These are phyloP conservation scores for Zygogramma bicolorata DNA, from an alignment of 2,888 invertebrate species.

Conservation along the genomic window DNA sequence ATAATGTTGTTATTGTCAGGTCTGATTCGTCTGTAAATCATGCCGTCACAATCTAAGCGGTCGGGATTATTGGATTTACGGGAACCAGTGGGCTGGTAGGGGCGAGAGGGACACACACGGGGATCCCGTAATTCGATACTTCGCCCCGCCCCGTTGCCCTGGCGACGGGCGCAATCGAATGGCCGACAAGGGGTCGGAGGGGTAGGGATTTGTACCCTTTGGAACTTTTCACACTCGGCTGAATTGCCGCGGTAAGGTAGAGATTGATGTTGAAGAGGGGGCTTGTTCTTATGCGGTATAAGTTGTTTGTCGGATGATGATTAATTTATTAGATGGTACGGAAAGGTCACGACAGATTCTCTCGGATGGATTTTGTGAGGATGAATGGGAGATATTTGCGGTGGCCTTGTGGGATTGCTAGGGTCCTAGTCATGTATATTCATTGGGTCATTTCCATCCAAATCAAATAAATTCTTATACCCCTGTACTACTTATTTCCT, in stretches of 20 bases:
- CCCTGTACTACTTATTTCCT: too few species aligned
- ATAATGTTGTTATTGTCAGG: constrained; percentile 60
- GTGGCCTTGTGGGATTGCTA: not conserved
- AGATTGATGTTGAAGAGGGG: not conserved
- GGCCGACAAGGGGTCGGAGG: constrained; percentile 56
- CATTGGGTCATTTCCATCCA: not conserved
- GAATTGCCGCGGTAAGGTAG: not conserved
- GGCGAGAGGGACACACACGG: constrained; percentile 34
- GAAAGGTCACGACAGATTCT: constrained; percentile 13
- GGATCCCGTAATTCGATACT: constrained; percentile 52
- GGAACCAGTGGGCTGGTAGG: constrained; percentile 42
- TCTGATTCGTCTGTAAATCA: constrained; percentile 64
- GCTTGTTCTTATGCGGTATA: constrained; percentile 32
- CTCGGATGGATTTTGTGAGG: not conserved
- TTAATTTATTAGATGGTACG: constrained; percentile 36
- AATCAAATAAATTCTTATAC: not conserved
- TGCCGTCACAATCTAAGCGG: constrained; percentile 64
- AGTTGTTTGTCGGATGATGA: constrained; percentile 37
- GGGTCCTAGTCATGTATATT: not conserved
- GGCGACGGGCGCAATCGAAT: constrained; percentile 58
- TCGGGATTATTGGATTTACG: constrained; percentile 64
- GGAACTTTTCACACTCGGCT: constrained; percentile 1
- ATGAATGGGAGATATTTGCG: not conserved
- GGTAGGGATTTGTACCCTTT: constrained; percentile 20
- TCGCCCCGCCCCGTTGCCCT: constrained; percentile 62